These are phyloP conservation scores for Heliocidaris erythrogramma DNA, from an alignment of 35 echinoderm and acorn worm species.

Conservation along the genomic window DNA sequence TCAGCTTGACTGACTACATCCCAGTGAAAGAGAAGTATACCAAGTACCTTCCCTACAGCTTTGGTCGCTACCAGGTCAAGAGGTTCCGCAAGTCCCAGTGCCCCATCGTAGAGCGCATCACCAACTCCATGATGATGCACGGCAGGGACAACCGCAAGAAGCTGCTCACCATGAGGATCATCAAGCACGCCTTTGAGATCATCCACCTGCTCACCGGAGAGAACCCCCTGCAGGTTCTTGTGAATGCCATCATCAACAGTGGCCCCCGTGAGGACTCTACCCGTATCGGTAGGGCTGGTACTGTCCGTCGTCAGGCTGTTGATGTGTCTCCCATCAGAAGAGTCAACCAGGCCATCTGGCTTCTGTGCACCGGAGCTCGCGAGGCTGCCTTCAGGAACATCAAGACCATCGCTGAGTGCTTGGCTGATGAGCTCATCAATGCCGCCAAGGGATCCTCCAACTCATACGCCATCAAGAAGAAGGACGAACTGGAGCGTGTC, in stretches of 20 bases:
- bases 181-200: slow-evolving; percentile 99
- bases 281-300: slow-evolving; percentile 96
- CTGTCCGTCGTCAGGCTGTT: slow-evolving; percentile 88
- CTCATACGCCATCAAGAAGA: slow-evolving; percentile 99
- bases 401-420: slow-evolving; percentile 98
- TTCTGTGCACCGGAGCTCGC: slow-evolving; percentile 93
- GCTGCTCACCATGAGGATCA: slow-evolving; percentile 98
- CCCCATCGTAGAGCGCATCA: slow-evolving; percentile 90
- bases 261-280: slow-evolving; percentile 96
- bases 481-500: slow-evolving; percentile 99
- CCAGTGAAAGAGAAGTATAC: slow-evolving; percentile 99
- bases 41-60: slow-evolving; percentile 98
- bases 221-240: slow-evolving; percentile 94
- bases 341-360: slow-evolving; percentile 99
- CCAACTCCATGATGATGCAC: slow-evolving; percentile 99
- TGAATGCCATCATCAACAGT: slow-evolving; percentile 99
- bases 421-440: slow-evolving; percentile 98
- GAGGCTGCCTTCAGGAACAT: slow-evolving; percentile 99
- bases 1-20: slow-evolving; percentile 99
- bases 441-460: slow-evolving; percentile 99
- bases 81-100: slow-evolving; percentile 98
- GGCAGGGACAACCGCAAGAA: slow-evolving; percentile 99
- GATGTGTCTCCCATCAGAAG: slow-evolving; percentile 93
- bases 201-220: slow-evolving; percentile 99
- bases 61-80: slow-evolving; percentile 91